Conservation (phyloP, 2,113 vertebrate species). For the Nyctibius bracteatus region DNA sequence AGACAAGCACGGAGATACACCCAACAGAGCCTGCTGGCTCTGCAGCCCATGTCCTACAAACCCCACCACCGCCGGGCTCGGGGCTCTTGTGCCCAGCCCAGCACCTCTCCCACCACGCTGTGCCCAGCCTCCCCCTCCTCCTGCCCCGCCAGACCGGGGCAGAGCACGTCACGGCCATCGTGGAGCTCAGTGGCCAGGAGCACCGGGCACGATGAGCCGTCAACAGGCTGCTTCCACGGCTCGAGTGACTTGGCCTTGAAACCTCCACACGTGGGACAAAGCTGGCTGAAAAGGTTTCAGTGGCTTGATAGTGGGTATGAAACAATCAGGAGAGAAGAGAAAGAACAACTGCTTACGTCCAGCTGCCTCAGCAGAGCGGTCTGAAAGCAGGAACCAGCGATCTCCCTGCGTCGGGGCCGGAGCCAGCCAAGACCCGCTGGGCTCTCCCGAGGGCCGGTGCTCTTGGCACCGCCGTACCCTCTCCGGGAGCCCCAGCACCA, state of each 20-base stretch:
- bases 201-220: rapidly evolving
- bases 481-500: background rate
- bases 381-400: rapidly evolving
- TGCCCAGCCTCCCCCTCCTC: background rate
- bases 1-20: background rate
- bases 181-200: rapidly evolving
- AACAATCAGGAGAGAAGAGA: background rate
- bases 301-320: background rate
- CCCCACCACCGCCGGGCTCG: too few species aligned
- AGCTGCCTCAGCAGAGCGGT: background rate
- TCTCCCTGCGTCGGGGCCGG: rapidly evolving
- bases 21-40: rapidly evolving
- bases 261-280: background rate
- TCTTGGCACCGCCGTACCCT: rapidly evolving
- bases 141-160: rapidly evolving
- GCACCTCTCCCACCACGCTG: background rate
- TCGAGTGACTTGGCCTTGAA: background rate
- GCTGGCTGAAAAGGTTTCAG: background rate
- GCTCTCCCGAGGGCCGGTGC: background rate
- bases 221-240: background rate
- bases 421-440: background rate
- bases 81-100: rapidly evolving
- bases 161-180: rapidly evolving
- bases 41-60: background rate
- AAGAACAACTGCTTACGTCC: background rate